Evolutionary conservation across 2,888 invertebrate genomes (phyloP), one percentile per base, ranked within the genome.

Genomic region (Vannuccia rotundouncinata): DNA sequence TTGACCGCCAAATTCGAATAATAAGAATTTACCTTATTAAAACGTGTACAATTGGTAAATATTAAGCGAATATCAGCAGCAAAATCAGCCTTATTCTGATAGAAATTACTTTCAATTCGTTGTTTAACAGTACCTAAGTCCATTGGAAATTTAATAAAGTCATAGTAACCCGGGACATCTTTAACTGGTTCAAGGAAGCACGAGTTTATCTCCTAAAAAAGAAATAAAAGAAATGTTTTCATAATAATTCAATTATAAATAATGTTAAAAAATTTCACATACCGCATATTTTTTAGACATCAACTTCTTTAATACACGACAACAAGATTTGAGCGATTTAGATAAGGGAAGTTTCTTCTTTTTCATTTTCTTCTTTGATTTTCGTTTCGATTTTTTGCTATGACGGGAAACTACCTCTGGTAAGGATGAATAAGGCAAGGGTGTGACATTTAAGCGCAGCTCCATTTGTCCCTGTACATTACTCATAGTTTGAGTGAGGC

Each of bases 111-210:
- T 88, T 99, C 98, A 93, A 99, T 93, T 91, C 97, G 98, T 87
- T 92, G 91, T 91, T 91, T 85, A 31, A 86, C 75, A 79, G 97
- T 96, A 78, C 96, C 95, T 86, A 99, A 91, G 90, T 99, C 99
- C 99, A 99, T 99, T n/a, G 99, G 99, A 88, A 95, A 94, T 89
- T 95, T 96, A 85, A 99, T 96, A 86, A 99, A 95, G 86, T 90
- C 95, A 90, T 97, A 95, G 90, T 99, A 99, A 90, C 99, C 99
- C 88, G 94, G 94, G 86, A 94, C 94, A 28, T 95, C 97, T 89
- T 99, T 97, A 79, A 99, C 99, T 60, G 99, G 99, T 89, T 97
- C 95, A 89, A 97, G 95, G 90, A 99, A 99, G 83, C 98, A 97
- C 97, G 97, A n/a, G 45, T 77, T 77, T 2, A 77, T 13, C 5